These are phyloP conservation scores for Neogobius melanostomus DNA, from an alignment of 2,113 vertebrate species.

Conservation along the genomic window DNA sequence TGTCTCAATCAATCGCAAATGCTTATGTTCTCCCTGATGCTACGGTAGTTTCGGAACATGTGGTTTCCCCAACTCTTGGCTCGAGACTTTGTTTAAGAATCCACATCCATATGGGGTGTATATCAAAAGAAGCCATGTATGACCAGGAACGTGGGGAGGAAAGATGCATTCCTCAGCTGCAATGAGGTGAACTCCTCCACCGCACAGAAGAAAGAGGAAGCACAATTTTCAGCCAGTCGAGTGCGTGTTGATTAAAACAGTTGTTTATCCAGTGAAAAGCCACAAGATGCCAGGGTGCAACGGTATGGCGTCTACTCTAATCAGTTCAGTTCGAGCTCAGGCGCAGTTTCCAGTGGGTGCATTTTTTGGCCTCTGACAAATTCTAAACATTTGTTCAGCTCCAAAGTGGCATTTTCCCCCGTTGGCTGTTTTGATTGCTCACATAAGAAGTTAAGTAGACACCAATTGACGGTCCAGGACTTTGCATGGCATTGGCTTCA, in stretches of 20 bases:
- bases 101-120: constrained; percentile 67
- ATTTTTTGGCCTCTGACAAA: constrained; percentile 21
- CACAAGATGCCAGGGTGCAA: constrained; percentile 21
- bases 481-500: background rate
- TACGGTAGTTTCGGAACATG: constrained; percentile 50
- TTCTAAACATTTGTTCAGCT: constrained; percentile 19
- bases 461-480: background rate
- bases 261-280: constrained; percentile 57
- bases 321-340: constrained; percentile 26
- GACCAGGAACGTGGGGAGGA: constrained; percentile 71
- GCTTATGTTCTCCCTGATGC: constrained; percentile 29
- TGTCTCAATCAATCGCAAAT: constrained; percentile 65
- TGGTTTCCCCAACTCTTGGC: constrained; percentile 46
- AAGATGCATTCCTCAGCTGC: constrained; percentile 62
- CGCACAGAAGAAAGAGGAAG: constrained; percentile 35
- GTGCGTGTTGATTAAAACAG: constrained; percentile 62
- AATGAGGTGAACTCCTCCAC: constrained; percentile 56
- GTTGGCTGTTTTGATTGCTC: constrained; percentile 3
- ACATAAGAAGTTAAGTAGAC: background rate
- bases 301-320: constrained; percentile 46
- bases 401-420: background rate
- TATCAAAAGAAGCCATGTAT: constrained; percentile 69
- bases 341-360: constrained; percentile 6
- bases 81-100: constrained; percentile 55
- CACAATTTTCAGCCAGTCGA: constrained; percentile 22